Percentiles rank a stretch among this genome's conserved stretches.
phyloP scores from a whole-genome alignment of 2,113 vertebrate genomes.

The Eclectus roratus region DNA sequence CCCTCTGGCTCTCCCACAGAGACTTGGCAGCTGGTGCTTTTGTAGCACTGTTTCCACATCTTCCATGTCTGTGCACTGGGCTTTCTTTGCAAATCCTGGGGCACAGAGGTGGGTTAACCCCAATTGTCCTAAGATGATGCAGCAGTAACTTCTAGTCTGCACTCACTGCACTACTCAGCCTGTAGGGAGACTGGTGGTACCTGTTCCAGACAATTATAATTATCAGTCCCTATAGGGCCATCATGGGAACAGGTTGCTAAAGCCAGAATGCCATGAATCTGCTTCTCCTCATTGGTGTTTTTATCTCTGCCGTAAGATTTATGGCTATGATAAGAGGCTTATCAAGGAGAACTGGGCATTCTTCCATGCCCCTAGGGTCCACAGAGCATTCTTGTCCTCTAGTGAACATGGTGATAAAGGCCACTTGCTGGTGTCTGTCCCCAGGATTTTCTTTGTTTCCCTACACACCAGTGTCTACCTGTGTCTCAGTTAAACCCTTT shows the following conservation, averaged over 20 bases:
- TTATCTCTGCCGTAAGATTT: neutral
- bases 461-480: neutral
- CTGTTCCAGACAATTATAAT: neutral
- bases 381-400: neutral
- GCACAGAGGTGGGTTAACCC: neutral
- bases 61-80: neutral
- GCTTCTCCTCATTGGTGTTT: neutral
- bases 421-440: neutral
- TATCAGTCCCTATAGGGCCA: neutral
- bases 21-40: neutral
- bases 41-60: rapidly evolving
- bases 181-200: neutral
- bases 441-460: neutral
- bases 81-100: neutral
- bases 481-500: neutral
- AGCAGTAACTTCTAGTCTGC: neutral
- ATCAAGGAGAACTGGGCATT: neutral
- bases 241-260: neutral
- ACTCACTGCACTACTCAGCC: neutral
- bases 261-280: neutral
- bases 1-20: neutral
- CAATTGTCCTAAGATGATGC: neutral
- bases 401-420: neutral
- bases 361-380: neutral
- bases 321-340: neutral